Percentiles rank a stretch among this genome's conserved stretches.
Conservation (phyloP, 2,888 invertebrate species). For the Colletes collaris region DNA sequence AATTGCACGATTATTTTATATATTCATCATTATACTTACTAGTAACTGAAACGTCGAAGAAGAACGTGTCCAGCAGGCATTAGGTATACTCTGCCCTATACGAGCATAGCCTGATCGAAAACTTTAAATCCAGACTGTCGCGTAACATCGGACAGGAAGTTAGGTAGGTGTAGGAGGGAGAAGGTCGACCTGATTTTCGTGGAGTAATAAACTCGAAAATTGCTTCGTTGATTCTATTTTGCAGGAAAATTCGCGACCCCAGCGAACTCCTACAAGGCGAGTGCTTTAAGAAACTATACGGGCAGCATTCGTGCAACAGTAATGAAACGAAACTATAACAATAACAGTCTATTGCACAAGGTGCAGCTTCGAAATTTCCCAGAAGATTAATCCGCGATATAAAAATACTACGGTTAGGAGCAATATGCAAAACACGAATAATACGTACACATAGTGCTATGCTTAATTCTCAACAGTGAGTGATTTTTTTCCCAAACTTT, state of each 20-base stretch:
- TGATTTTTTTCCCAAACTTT: too few species aligned
- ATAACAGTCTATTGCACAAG: too few species aligned
- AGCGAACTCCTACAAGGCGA: neutral
- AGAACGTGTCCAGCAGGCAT: too few species aligned
- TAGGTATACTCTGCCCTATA: slow-evolving; percentile 16
- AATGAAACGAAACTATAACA: neutral
- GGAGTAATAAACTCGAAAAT: slow-evolving; percentile 24
- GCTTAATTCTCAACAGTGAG: too few species aligned
- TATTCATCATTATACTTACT: too few species aligned
- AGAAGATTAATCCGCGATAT: too few species aligned
- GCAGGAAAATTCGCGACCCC: neutral
- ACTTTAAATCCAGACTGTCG: slow-evolving; percentile 34
- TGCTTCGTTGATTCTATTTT: slow-evolving; percentile 15
- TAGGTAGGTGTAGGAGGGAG: slow-evolving; percentile 12
- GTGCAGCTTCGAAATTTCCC: too few species aligned
- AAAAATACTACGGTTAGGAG: too few species aligned
- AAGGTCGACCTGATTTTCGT: slow-evolving; percentile 32
- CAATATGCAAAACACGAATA: too few species aligned
- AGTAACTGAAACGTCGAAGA: too few species aligned
- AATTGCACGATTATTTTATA: too few species aligned
- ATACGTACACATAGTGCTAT: too few species aligned
- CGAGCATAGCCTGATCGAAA: slow-evolving; percentile 12
- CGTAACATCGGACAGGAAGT: slow-evolving; percentile 6
- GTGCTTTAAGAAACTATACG: neutral
- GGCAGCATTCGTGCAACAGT: neutral